These are phyloP conservation scores for Drosophila seguyi DNA, from an alignment of 1,140 invertebrate genomes.

Conservation along the genomic window DNA sequence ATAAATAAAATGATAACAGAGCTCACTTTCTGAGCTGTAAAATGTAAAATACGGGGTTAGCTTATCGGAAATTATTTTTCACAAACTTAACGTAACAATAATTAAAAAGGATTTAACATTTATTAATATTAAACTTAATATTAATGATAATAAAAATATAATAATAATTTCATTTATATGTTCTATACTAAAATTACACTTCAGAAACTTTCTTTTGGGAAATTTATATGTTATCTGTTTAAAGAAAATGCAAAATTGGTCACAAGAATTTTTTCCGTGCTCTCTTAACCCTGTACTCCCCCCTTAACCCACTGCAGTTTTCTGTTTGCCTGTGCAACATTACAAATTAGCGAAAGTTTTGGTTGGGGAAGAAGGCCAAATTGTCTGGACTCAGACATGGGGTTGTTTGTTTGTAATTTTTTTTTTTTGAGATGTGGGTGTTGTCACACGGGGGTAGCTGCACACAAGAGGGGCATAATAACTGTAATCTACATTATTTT, in stretches of 20 bases:
- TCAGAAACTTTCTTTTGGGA: background rate
- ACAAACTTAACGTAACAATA: background rate
- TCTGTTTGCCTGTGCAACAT: constrained; percentile 25
- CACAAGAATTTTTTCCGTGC: no score
- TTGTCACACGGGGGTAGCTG: constrained; percentile 17
- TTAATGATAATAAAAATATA: background rate
- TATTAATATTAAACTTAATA: background rate
- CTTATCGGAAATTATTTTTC: background rate
- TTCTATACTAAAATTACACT: background rate
- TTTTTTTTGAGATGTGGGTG: background rate
- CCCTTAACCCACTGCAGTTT: constrained; percentile 12
- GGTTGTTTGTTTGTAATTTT: constrained; percentile 3
- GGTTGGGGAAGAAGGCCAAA: constrained; percentile 31
- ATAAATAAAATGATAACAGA: no score
- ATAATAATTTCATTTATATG: no score
- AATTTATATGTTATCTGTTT: background rate
- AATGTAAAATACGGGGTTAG: no score
- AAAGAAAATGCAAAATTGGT: no score
- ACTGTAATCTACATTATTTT: constrained; percentile 39
- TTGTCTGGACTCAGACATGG: constrained; percentile 31
- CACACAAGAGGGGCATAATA: constrained; percentile 30
- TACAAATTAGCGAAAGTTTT: constrained; percentile 55
- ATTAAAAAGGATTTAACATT: background rate
- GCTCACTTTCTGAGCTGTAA: no score
- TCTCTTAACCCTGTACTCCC: background rate